These are phyloP conservation scores for Paramormyrops kingsleyae DNA, from an alignment of 2,113 vertebrate species.

Conservation along the genomic window DNA sequence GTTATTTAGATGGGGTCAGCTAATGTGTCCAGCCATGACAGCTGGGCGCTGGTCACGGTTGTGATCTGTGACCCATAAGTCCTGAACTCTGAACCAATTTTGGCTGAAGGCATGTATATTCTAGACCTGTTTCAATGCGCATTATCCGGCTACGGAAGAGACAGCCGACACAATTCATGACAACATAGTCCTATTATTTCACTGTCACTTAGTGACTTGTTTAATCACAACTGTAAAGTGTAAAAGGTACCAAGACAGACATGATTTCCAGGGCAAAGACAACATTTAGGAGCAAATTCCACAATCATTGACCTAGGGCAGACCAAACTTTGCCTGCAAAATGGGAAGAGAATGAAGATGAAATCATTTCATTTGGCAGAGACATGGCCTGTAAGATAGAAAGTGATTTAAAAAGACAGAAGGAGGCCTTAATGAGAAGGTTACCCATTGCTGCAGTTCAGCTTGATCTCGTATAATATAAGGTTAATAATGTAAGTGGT, in stretches of 20 bases:
- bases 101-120: not conserved
- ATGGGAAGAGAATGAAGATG: not conserved
- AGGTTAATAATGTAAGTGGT: constrained; percentile 18
- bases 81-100: not conserved
- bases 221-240: not conserved
- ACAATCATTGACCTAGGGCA: not conserved
- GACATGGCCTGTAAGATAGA: not conserved
- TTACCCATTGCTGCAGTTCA: constrained; percentile 2
- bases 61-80: not conserved
- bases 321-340: not conserved
- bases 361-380: not conserved
- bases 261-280: not conserved
- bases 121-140: not conserved
- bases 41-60: not conserved
- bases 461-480: not conserved
- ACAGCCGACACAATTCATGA: not conserved
- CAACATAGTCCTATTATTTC: not conserved
- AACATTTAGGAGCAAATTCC: not conserved
- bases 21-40: not conserved
- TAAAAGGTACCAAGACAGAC: not conserved
- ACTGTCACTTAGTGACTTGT: not conserved
- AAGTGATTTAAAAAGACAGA: not conserved
- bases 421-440: constrained; percentile 5
- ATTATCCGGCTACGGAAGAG: not conserved
- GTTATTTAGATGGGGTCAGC: not conserved